Percentiles rank a stretch among this genome's conserved stretches.
Conservation (phyloP, 2,797 vertebrate species). For the Siniperca scherzeri region DNA sequence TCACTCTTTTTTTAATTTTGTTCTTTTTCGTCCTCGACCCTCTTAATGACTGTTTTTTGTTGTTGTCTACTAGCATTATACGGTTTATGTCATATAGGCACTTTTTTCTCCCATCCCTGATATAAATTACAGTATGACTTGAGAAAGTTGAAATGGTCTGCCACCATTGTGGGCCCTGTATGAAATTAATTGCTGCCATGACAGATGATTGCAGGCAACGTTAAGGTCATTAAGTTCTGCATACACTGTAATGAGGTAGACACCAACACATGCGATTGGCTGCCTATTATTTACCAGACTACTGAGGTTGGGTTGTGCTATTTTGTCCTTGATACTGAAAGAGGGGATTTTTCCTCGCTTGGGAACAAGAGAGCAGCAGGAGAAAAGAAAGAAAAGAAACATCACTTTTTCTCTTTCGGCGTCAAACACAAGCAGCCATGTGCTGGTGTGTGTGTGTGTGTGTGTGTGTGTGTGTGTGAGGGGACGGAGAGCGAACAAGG, state of each 20-base stretch:
- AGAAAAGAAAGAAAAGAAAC: slow-evolving; percentile 59
- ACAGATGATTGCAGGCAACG: slow-evolving; percentile 83
- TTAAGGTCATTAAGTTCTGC: slow-evolving; percentile 88
- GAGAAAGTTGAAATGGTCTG: slow-evolving; percentile 81
- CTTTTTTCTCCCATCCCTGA: slow-evolving; percentile 54
- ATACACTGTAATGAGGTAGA: slow-evolving; percentile 86
- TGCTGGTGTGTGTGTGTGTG: slow-evolving; percentile 4
- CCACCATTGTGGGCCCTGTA: slow-evolving; percentile 74
- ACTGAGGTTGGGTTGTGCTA: slow-evolving; percentile 78
- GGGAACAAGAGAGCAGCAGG: slow-evolving; percentile 62
- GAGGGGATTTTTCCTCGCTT: slow-evolving; percentile 60
- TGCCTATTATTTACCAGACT: slow-evolving; percentile 89
- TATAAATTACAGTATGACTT: slow-evolving; percentile 78
- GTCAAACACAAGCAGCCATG: slow-evolving; percentile 24
- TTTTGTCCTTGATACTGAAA: slow-evolving; percentile 76
- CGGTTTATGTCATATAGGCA: slow-evolving; percentile 72
- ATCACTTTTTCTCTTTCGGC: slow-evolving; percentile 27
- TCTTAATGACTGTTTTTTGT: slow-evolving; percentile 81
- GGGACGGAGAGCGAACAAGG: slow-evolving; percentile 22
- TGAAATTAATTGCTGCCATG: slow-evolving; percentile 86
- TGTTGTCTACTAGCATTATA: slow-evolving; percentile 76
- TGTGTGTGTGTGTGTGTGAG: slow-evolving; percentile 24
- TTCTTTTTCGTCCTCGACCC: slow-evolving; percentile 53
- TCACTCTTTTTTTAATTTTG: slow-evolving; percentile 32
- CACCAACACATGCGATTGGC: slow-evolving; percentile 83